Evolutionary conservation across 2,888 invertebrate genomes (phyloP), one percentile per base, ranked within the genome.

Genomic region (Mimumesa dahlbomi): DNA sequence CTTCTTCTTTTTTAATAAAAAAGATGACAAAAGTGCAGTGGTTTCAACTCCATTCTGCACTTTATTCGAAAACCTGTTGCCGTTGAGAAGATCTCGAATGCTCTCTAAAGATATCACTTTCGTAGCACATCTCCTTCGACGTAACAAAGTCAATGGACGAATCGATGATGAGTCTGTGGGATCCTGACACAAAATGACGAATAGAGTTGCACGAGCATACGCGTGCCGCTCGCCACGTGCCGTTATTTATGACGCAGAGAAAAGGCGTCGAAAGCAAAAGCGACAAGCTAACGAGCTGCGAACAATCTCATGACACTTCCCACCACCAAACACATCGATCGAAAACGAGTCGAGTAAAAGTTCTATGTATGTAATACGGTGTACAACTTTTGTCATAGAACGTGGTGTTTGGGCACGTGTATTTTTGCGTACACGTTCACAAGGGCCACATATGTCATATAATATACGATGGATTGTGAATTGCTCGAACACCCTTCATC

Each of bases 261-360:
- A n/a, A 34, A 56, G 48, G 67, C 45, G 48, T 57, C 34, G 62
- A 62, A 48, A 61, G 25, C n/a, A 48, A 18, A 14, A 38, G 18
- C 50, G 54, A 25, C 48, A 36, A 45, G 56, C 50, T 59, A 80
- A 81, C 75, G 77, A 83, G 69, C 78, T 75, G 76, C 81, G 81
- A 83, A 84, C 82, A 80, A 76, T 82, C 81, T 75, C 79, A 78
- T 83, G 77, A 82, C 81, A 84, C 45, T 64, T 52, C 40, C 65
- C 18, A 53, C 49, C 72, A 29, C 13, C 25, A 38, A 64, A 75
- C 52, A 67, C 52, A 68, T 69, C 75, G 68, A 75, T 75, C 72
- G 67, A 14, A 14, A n/a, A 16, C 14, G 40, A 22, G 36, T 58
- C 64, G 66, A 72, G 48, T 34, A 42, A 34, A n/a, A n/a, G n/a